A percentile compares a stretch with the other conserved stretches of the same genome.
phyloP scores from a whole-genome alignment of 2,113 vertebrate genomes.

The Narcine bancroftii region DNA sequence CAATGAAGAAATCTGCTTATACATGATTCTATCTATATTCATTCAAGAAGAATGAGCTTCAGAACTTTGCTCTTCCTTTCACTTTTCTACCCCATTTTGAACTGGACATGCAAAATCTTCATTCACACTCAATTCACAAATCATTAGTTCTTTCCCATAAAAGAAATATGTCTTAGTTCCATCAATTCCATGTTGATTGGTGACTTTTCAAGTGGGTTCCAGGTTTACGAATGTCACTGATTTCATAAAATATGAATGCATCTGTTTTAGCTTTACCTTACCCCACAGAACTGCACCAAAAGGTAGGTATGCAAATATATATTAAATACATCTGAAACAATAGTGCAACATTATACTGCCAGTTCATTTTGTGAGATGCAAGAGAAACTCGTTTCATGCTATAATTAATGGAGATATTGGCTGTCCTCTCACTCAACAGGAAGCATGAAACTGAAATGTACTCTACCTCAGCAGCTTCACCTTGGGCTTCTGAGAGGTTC shows the following conservation, averaged over 20 bases:
- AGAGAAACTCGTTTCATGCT: not conserved
- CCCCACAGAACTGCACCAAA: conserved; percentile 49
- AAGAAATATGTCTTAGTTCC: conserved; percentile 38
- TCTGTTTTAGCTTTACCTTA: conserved; percentile 43
- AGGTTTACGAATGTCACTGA: not conserved
- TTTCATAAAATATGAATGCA: not conserved
- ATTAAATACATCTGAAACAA: not conserved
- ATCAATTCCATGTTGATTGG: not conserved
- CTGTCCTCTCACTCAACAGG: not conserved
- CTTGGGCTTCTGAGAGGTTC: too few species aligned
- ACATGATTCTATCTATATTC: conserved; percentile 39
- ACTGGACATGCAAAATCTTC: conserved; percentile 31
- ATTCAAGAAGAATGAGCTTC: conserved; percentile 32
- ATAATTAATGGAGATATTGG: not conserved
- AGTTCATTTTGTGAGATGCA: not conserved
- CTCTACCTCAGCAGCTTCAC: not conserved
- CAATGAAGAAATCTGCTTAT: not conserved
- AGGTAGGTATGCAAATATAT: conserved; percentile 47
- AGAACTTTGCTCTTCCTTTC: conserved; percentile 15
- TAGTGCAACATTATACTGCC: not conserved
- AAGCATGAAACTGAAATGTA: not conserved
- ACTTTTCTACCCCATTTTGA: conserved; percentile 38
- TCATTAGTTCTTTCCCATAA: conserved; percentile 3
- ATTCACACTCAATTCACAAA: not conserved
- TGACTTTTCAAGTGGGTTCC: not conserved